Evolutionary conservation across 2,888 invertebrate species (phyloP).

Genomic region (Rosalia funebris): DNA sequence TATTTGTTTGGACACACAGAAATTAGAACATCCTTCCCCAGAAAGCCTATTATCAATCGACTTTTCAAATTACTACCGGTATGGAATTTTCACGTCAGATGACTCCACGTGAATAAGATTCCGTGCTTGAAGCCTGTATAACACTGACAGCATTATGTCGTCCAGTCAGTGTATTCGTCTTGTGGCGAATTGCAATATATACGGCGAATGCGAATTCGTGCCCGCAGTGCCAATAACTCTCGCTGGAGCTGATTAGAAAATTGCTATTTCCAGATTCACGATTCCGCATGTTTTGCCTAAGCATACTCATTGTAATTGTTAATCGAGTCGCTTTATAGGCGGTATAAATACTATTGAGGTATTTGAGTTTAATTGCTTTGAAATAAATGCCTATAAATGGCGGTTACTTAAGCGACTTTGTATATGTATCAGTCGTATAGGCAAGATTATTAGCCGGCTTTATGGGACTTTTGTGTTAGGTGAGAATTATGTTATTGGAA

Average conservation of each 20-base stretch:
- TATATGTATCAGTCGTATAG: constrained; percentile 17
- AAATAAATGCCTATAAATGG: constrained; percentile 33
- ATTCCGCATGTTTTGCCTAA: constrained; percentile 35
- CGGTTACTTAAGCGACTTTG: constrained; percentile 14
- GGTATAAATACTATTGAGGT: constrained; percentile 37
- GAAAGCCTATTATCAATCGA: no score
- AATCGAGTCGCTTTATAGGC: constrained; percentile 40
- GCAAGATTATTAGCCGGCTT: not conserved
- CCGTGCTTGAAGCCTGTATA: no score
- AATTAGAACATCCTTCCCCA: no score
- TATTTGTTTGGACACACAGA: no score
- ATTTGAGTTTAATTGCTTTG: constrained; percentile 37
- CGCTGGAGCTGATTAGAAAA: constrained; percentile 39
- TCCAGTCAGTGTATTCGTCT: no score
- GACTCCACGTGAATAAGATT: no score
- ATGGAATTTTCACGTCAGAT: no score
- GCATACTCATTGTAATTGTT: constrained; percentile 42
- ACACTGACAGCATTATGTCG: no score
- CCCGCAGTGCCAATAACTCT: constrained; percentile 37
- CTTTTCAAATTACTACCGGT: no score
- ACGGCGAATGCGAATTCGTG: no score
- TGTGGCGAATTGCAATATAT: no score
- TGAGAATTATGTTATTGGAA: constrained; percentile 13
- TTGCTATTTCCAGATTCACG: constrained; percentile 39
- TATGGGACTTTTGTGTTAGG: not conserved